Evolutionary conservation across 2,797 vertebrate species (phyloP).

Genomic region (Darevskia nairensis): DNA sequence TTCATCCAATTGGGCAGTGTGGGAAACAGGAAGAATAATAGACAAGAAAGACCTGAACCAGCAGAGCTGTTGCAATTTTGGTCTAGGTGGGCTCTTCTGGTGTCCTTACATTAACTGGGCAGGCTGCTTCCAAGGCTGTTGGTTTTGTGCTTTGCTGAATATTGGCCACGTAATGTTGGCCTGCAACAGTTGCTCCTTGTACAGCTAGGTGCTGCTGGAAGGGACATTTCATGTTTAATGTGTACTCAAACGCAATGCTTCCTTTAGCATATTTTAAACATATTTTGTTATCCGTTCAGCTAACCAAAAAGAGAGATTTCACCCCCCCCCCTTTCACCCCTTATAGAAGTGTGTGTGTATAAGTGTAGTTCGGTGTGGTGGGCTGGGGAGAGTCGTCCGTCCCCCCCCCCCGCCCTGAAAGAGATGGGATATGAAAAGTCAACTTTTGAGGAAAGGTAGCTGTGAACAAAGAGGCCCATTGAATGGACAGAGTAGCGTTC

Average conservation of each 20-base stretch:
- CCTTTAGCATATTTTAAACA: constrained; percentile 17
- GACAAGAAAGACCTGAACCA: too few species aligned
- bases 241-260: constrained; percentile 12
- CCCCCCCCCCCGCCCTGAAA: neutral
- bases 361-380: neutral
- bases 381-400: neutral
- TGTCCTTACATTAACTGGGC: neutral
- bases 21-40: too few species aligned
- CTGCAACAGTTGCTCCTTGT: neutral
- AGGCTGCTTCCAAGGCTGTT: neutral
- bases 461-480: constrained; percentile 66
- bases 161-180: neutral
- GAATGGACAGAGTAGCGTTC: constrained; percentile 47
- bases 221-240: neutral
- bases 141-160: neutral
- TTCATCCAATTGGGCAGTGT: too few species aligned
- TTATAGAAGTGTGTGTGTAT: neutral
- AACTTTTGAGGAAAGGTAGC: constrained; percentile 57
- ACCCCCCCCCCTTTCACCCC: neutral
- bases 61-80: too few species aligned
- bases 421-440: constrained; percentile 62
- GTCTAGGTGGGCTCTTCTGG: neutral
- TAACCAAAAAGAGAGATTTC: neutral
- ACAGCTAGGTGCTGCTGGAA: neutral
- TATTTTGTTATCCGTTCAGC: neutral